phyloP scores from a whole-genome alignment of 2,797 vertebrate species.

The Enteromius radiatus region DNA sequence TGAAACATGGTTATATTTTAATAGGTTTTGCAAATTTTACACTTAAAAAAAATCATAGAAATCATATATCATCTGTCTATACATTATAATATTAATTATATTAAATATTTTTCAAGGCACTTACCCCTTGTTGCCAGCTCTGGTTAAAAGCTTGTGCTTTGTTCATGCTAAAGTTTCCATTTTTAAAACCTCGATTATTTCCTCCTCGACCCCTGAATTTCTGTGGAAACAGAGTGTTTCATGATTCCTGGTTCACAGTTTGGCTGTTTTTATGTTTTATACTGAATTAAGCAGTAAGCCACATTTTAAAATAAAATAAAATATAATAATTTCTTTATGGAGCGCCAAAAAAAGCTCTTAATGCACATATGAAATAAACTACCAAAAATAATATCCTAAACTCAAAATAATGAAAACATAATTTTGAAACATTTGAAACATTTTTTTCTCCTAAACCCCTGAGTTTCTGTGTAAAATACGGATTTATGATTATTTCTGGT shows the following conservation, averaged over 20 bases:
- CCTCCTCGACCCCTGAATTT: conserved; percentile 86
- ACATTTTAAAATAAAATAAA: background rate
- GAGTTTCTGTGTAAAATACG: conserved; percentile 76
- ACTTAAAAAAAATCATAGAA: background rate
- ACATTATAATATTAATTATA: background rate
- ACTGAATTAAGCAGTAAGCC: background rate
- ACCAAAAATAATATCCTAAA: too few species aligned
- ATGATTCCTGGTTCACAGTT: background rate
- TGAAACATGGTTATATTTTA: background rate
- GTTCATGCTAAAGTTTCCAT: conserved; percentile 75
- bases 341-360: too few species aligned
- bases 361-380: too few species aligned
- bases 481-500: too few species aligned
- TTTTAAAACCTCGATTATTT: conserved; percentile 86
- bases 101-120: conserved; percentile 61
- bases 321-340: too few species aligned
- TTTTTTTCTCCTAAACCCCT: conserved; percentile 78
- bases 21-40: background rate
- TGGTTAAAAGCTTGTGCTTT: conserved; percentile 97
- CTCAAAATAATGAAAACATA: too few species aligned
- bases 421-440: conserved; percentile 68
- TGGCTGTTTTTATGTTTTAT: background rate
- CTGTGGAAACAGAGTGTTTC: conserved; percentile 44
- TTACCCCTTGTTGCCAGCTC: conserved; percentile 98
- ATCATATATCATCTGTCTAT: background rate